phyloP scores from a whole-genome alignment of 2,797 vertebrate species.

The Pterois miles region DNA sequence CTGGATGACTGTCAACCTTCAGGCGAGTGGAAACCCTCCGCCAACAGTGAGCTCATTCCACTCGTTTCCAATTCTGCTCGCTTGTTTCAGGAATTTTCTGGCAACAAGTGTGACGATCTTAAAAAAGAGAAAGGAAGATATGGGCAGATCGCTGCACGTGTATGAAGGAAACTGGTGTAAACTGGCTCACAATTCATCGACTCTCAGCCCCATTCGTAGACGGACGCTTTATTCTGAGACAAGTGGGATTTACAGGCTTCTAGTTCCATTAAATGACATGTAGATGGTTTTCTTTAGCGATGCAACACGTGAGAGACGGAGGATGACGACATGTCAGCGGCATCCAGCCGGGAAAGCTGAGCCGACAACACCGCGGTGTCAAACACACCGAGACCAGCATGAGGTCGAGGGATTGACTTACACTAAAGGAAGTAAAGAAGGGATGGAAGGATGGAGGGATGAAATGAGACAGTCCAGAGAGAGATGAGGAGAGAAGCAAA shows the following conservation, averaged over 20 bases:
- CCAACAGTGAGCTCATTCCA: constrained; percentile 60
- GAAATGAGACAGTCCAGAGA: too few species aligned
- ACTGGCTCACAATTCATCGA: not conserved
- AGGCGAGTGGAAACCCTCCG: constrained; percentile 23
- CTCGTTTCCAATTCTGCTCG: constrained; percentile 51
- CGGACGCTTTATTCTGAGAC: not conserved
- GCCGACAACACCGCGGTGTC: constrained; percentile 37
- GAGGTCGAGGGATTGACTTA: constrained; percentile 37
- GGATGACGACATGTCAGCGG: constrained; percentile 40
- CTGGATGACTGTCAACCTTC: not conserved
- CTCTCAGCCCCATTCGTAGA: constrained; percentile 8
- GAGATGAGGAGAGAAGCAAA: not conserved
- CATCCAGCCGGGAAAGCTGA: constrained; percentile 18
- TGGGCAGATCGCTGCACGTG: not conserved
- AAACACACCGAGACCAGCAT: not conserved
- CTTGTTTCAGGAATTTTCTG: constrained; percentile 54
- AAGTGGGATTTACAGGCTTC: not conserved
- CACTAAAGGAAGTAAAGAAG: constrained; percentile 17
- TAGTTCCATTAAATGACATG: constrained; percentile 18
- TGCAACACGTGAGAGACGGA: not conserved
- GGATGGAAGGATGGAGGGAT: not conserved
- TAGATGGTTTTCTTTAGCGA: constrained; percentile 29
- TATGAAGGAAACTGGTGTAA: not conserved
- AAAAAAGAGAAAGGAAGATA: not conserved
- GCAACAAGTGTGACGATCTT: constrained; percentile 25